Conservation (phyloP, 2,113 vertebrate species). For the Chionodraco myersi region DNA sequence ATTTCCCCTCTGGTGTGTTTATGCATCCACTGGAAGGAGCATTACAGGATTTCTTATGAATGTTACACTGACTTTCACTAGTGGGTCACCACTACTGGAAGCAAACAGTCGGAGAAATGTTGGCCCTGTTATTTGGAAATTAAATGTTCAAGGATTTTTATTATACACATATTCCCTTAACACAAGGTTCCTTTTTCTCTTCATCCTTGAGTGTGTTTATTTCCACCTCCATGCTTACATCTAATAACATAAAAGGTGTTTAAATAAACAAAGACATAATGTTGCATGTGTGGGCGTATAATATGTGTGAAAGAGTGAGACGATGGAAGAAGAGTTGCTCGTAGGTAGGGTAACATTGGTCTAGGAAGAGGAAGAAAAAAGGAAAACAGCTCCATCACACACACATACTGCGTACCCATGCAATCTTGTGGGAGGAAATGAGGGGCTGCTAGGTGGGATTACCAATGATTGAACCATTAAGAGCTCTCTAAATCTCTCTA, state of each 20-base stretch:
- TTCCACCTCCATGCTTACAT: slow-evolving; percentile 14
- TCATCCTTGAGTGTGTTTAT: not conserved
- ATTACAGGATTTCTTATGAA: not conserved
- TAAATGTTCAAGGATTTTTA: not conserved
- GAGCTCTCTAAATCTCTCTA: slow-evolving; percentile 25
- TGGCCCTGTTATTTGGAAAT: not conserved
- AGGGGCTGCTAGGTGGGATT: slow-evolving; percentile 45
- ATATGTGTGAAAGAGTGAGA: slow-evolving; percentile 14
- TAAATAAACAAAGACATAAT: slow-evolving; percentile 31
- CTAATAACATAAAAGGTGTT: slow-evolving; percentile 16
- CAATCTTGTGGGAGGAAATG: slow-evolving; percentile 40
- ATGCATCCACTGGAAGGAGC: not conserved
- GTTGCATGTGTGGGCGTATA: slow-evolving; percentile 5
- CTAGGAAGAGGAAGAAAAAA: not conserved
- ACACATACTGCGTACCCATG: slow-evolving; percentile 1
- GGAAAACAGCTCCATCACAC: slow-evolving; percentile 25
- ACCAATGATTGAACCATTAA: slow-evolving; percentile 44
- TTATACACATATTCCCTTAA: not conserved
- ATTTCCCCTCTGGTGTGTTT: not conserved
- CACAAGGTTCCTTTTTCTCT: slow-evolving; percentile 1
- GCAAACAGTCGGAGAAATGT: not conserved
- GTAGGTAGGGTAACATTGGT: slow-evolving; percentile 6
- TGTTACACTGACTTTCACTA: not conserved
- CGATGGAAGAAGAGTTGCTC: not conserved
- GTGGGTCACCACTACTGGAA: not conserved